Conservation (phyloP, 1,140 invertebrate species). For the Apis laboriosa region DNA sequence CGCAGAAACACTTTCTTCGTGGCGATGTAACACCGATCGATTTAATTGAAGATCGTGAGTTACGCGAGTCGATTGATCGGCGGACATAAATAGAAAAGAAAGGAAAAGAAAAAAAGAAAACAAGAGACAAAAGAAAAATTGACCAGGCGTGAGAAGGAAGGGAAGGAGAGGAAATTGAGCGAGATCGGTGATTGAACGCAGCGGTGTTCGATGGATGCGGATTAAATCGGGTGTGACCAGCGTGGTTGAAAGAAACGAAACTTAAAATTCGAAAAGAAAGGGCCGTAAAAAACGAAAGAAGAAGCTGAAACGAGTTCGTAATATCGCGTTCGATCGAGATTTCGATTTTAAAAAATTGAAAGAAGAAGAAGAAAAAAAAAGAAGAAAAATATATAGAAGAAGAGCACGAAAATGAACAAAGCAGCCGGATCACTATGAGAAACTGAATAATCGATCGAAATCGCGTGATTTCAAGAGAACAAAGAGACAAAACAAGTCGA, state of each 20-base stretch:
- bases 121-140: background rate
- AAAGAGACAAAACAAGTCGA: slow-evolving; percentile 54
- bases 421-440: background rate
- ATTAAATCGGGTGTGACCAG: background rate
- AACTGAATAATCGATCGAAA: slow-evolving; percentile 8
- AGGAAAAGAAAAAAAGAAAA: background rate
- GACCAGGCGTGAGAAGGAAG: background rate
- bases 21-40: background rate
- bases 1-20: slow-evolving; percentile 34
- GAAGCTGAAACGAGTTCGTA: slow-evolving; percentile 1
- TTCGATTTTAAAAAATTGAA: background rate
- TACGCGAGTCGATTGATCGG: background rate
- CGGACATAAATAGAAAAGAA: background rate
- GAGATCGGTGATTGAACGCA: slow-evolving; percentile 29
- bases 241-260: slow-evolving; percentile 50
- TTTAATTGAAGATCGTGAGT: background rate
- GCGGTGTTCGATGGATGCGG: slow-evolving; percentile 30
- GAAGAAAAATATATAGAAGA: slow-evolving; percentile 21
- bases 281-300: background rate
- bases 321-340: slow-evolving; percentile 18
- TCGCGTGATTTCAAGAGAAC: slow-evolving; percentile 1
- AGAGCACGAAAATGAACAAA: slow-evolving; percentile 6
- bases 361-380: slow-evolving; percentile 4
- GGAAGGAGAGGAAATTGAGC: slow-evolving; percentile 4
- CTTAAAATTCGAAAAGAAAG: background rate